These are phyloP conservation scores for Orestias chungarensis DNA, from an alignment of 2,797 vertebrate species.

Conservation along the genomic window DNA sequence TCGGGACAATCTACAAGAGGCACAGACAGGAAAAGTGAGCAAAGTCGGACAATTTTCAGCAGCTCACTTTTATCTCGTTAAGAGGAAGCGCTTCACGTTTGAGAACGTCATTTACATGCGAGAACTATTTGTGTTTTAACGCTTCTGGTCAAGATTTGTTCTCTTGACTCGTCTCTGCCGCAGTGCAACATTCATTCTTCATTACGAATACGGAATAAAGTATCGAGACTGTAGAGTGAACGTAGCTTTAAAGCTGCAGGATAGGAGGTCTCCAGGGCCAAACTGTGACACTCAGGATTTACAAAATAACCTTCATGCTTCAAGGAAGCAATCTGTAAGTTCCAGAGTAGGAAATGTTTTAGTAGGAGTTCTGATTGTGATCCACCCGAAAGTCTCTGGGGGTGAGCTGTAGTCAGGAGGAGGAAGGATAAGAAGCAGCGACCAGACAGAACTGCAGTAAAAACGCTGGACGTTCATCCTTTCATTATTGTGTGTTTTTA, in stretches of 20 bases:
- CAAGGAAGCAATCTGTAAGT: background rate
- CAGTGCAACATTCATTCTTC: background rate
- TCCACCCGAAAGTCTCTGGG: background rate
- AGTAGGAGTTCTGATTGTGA: background rate
- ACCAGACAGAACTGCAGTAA: slow-evolving; percentile 36
- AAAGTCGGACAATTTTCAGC: too few species aligned
- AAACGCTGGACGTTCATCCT: background rate
- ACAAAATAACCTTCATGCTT: background rate
- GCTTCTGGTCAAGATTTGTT: background rate
- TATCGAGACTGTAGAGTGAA: too few species aligned
- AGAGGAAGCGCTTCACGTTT: background rate
- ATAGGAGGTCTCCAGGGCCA: too few species aligned
- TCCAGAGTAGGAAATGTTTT: background rate
- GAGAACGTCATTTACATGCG: background rate
- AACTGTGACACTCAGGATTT: too few species aligned
- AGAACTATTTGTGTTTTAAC: background rate
- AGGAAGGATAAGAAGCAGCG: slow-evolving; percentile 50
- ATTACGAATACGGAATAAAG: too few species aligned
- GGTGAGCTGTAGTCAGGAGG: background rate
- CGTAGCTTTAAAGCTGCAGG: too few species aligned
- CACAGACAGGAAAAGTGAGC: slow-evolving; percentile 19
- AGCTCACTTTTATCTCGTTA: background rate
- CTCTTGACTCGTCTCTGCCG: background rate
- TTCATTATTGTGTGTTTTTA: slow-evolving; percentile 1
- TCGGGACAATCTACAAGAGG: slow-evolving; percentile 62